Evolutionary conservation across 1,140 invertebrate genomes (phyloP), one percentile per base, ranked within the genome.

Genomic region (Psilanteris sp.): DNA sequence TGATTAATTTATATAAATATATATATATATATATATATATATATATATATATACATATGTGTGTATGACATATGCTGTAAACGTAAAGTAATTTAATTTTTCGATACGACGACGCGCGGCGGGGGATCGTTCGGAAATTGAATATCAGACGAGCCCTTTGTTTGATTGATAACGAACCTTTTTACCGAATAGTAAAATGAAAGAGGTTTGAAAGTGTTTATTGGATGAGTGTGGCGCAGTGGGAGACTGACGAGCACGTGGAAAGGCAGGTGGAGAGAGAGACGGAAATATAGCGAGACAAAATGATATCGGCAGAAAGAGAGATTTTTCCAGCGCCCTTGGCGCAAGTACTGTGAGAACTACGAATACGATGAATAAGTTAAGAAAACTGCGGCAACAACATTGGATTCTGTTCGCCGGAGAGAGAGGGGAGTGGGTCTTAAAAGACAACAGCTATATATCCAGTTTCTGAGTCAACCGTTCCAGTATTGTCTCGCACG

Each of bases 401-500:
- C 50, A 70, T 52, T 77, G 57, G 44, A 70, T 67, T 77, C 18
- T 55, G 55, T 77, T 68, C 14, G 22, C 13, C 24, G 11, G 24
- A 16, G 43, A 41, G 44, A 27, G 48, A 44, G 54, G 50, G 57
- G 55, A 57, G 26, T 29, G 64, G 57, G 50, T 37, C 48, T 73
- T 78, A 72, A 73, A 61, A n/a, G 68, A 64, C 61, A 52, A 68
- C 59, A 62, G 62, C 54, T 73, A 73, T 78, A 78, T 78, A 78
- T 54, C 61, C 43, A 59, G 50, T 64, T 62, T 64, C 62, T 29
- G 48, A 67, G 46, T 41, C 68, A 64, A 64, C 24, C 68, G 70
- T 73, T 64, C 64, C 75, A 78, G 75, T 78, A 70, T 70, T 64
- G 68, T 66, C 20, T 62, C 67, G 20, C 37, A 5, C 61, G 52